Evolutionary conservation across 2,797 vertebrate species (phyloP).

Genomic region (Huso huso): DNA sequence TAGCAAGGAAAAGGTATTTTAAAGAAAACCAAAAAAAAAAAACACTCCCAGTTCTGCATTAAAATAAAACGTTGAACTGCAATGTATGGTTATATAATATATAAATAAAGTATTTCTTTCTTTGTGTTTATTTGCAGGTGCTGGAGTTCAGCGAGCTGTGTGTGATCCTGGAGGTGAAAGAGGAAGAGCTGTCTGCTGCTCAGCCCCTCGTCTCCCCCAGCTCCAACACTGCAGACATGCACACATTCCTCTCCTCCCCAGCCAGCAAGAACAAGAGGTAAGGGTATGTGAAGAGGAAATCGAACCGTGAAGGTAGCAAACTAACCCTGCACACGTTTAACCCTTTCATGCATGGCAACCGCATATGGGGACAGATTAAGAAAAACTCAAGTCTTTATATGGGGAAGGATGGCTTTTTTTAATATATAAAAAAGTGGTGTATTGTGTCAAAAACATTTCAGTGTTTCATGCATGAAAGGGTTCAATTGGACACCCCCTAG

Average conservation of each 20-base stretch:
- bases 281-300: background rate
- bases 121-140: constrained; percentile 50
- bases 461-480: no score
- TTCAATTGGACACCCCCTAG: no score
- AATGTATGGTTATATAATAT: background rate
- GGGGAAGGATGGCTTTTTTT: background rate
- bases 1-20: constrained; percentile 73
- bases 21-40: background rate
- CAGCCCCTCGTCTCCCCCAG: constrained; percentile 52
- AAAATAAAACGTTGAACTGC: no score
- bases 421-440: background rate
- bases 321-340: background rate
- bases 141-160: constrained; percentile 84
- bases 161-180: constrained; percentile 72
- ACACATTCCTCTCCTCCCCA: constrained; percentile 85
- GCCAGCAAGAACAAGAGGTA: constrained; percentile 79
- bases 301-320: background rate
- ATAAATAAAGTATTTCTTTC: no score
- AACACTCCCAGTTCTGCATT: no score
- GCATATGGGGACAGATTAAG: background rate
- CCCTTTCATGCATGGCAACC: no score
- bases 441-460: background rate
- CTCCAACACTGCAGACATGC: constrained; percentile 59
- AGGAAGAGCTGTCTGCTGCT: constrained; percentile 50
- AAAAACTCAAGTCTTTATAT: background rate